Base-by-base conservation (phyloP, 1,140 invertebrate genomes). In the Megathymus violae region DNA sequence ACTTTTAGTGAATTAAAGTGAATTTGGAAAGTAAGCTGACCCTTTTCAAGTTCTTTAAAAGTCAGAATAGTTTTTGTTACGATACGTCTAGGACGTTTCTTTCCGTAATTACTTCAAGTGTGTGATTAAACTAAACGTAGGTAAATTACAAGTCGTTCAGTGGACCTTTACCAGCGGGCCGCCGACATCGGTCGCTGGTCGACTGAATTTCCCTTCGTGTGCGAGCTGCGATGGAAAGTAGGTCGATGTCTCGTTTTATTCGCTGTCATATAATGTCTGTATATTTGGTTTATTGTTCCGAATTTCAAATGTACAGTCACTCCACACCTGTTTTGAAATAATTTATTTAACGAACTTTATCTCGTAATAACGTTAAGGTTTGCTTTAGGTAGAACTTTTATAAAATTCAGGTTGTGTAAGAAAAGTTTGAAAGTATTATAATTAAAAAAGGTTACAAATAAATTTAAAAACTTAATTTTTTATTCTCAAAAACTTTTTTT, bases 231-330 rank as follows among this genome's bases (percentile, higher is more conserved):
- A 71, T 74, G 67, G 79, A 85, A 82, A 85, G 80, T 82, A 62
- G 78, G 80, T 82, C 76, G 69, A 71, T 48, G 72, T 78, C 74
- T 79, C 75, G 74, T 77, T 77, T 74, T 62, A 67, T 71, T 74
- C 54, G 64, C 61, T 46, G 25, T 58, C 40, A 15, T 48, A 36
- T 60, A 38, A 54, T 56, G 54, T 56, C 51, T 46, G 46, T 61
- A 43, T 47, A 63, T 63, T 69, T 66, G 61, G 67, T 64, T 66
- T 69, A 67, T 69, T 73, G 61, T 73, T 62, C 64, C 44, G 44
- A 27, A 41, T 41, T 44, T 59, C 46, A 64, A 62, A 64, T 67
- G 27, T 63, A 11, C 38, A 16, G 34, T 17, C 36, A 41, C 10
- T 19, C 47, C 14, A 34, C 50, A 52, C 16, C 34, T 52, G 47